Conservation (phyloP, 1,140 invertebrate genomes). For the Procambarus clarkii region DNA sequence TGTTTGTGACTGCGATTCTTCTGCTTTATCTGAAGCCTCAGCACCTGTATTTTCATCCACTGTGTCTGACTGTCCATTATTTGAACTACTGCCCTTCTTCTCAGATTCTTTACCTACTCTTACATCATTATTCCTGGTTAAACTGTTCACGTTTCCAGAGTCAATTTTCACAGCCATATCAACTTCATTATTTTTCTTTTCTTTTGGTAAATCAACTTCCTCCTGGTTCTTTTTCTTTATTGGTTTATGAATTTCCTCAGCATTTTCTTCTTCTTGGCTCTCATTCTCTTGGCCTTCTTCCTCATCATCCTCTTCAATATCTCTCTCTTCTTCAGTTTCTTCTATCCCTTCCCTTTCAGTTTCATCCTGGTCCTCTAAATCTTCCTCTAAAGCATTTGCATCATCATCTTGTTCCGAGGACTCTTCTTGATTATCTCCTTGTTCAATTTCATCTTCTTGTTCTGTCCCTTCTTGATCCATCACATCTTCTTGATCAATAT, state of each 20-base stretch:
- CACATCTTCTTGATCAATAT: slow-evolving; percentile 7
- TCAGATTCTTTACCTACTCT: not conserved
- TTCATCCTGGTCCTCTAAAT: slow-evolving; percentile 16
- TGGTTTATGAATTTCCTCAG: not conserved
- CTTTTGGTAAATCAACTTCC: not conserved
- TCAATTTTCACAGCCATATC: not conserved
- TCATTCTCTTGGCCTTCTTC: slow-evolving; percentile 33
- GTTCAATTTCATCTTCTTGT: slow-evolving; percentile 6
- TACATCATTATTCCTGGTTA: not conserved
- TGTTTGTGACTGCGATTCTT: not conserved
- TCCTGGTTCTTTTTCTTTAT: not conserved
- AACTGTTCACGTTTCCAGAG: not conserved
- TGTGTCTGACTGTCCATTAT: not conserved
- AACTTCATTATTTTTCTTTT: slow-evolving; percentile 18
- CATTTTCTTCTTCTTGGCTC: slow-evolving; percentile 9
- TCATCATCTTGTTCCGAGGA: not conserved
- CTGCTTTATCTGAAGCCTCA: slow-evolving; percentile 4
- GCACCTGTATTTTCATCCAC: not conserved
- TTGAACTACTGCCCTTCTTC: not conserved
- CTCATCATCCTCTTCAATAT: slow-evolving; percentile 3
- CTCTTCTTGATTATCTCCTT: slow-evolving; percentile 6
- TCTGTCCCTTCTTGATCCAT: slow-evolving; percentile 1
- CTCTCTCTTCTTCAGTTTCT: slow-evolving; percentile 22
- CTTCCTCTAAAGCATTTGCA: not conserved
- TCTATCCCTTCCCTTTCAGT: not conserved